Evolutionary conservation across 2,797 vertebrate species (phyloP).

Genomic region (Molossus alvarezi): DNA sequence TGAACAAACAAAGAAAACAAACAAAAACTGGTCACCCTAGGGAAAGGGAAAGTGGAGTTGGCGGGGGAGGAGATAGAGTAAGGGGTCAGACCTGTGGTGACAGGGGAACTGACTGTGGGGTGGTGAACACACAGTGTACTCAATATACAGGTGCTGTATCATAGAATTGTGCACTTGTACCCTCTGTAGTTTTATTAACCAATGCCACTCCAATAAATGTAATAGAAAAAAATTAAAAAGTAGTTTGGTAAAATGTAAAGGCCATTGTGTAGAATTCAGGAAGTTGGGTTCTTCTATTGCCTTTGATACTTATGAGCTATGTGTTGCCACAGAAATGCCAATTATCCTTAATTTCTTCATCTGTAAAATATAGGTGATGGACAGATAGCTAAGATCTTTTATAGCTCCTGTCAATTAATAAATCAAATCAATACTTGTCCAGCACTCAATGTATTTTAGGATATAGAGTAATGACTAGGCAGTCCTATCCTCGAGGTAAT

Average conservation of each 20-base stretch:
- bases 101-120: no score
- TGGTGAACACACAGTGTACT: no score
- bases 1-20: no score
- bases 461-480: slow-evolving; percentile 27
- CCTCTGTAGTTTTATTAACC: no score
- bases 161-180: no score
- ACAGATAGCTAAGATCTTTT: background rate
- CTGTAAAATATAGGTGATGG: background rate
- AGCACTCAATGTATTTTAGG: background rate
- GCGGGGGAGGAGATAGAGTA: no score
- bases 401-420: background rate
- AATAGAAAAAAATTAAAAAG: no score
- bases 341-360: background rate
- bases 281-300: background rate
- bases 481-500: background rate
- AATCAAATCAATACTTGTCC: background rate
- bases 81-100: no score
- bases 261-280: background rate
- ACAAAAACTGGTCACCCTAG: no score
- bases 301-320: background rate
- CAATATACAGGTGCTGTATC: no score
- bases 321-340: background rate
- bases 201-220: no score
- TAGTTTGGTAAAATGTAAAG: background rate
- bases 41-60: no score